A percentile compares a stretch with the other conserved stretches of the same genome.
phyloP scores from a whole-genome alignment of 1,140 invertebrate species.

The Cecropterus lyciades region DNA sequence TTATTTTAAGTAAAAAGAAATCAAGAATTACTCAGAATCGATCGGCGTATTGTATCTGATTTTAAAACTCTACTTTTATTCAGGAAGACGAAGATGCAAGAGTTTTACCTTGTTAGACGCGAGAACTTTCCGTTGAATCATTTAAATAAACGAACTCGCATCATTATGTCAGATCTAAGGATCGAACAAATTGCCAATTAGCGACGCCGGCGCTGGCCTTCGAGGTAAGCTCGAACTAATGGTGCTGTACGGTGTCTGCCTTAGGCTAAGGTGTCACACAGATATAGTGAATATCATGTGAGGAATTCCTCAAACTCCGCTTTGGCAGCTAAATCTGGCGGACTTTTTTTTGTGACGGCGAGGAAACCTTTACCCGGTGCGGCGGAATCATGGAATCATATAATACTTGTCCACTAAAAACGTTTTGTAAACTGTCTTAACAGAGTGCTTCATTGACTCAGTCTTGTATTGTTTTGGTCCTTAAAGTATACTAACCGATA shows the following conservation, averaged over 20 bases:
- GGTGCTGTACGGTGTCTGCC: constrained; percentile 40
- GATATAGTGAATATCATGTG: constrained; percentile 12
- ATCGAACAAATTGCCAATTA: constrained; percentile 84
- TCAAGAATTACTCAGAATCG: neutral
- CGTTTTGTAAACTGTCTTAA: too few species aligned
- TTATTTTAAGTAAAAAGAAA: too few species aligned
- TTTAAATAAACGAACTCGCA: constrained; percentile 83
- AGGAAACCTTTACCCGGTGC: too few species aligned
- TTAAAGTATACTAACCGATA: too few species aligned
- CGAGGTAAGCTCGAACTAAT: constrained; percentile 47
- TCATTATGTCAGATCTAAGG: constrained; percentile 83
- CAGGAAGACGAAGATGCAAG: constrained; percentile 10
- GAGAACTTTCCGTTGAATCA: constrained; percentile 80
- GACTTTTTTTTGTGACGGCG: too few species aligned
- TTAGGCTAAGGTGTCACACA: constrained; percentile 22
- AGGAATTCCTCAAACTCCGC: neutral
- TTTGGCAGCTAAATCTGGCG: too few species aligned
- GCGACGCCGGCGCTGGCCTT: constrained; percentile 59
- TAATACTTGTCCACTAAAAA: too few species aligned
- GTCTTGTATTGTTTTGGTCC: too few species aligned
- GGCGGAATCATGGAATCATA: too few species aligned
- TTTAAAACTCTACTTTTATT: neutral
- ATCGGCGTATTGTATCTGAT: neutral
- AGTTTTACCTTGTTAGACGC: constrained; percentile 48
- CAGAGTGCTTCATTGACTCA: too few species aligned